Percentiles rank a stretch among this genome's conserved stretches.
Evolutionary conservation across 1,140 invertebrate species (phyloP).

Genomic region (Aplysia californica): DNA sequence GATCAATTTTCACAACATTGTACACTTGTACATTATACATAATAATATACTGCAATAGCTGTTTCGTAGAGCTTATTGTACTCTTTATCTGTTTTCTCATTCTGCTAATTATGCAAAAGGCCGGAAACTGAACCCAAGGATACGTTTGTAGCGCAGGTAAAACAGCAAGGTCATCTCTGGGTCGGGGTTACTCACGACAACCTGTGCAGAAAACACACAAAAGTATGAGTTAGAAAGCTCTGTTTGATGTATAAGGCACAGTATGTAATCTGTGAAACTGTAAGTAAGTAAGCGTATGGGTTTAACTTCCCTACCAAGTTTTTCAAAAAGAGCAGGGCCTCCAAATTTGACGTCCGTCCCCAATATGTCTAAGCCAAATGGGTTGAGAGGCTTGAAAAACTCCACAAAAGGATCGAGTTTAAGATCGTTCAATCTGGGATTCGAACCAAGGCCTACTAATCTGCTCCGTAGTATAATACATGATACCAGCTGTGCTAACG

Average conservation of each 20-base stretch:
- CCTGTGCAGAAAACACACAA: slow-evolving; percentile 68
- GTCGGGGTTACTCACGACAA: slow-evolving; percentile 79
- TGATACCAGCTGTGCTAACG: too few relatives aligned
- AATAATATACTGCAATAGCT: neutral
- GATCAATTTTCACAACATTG: too few relatives aligned
- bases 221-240: neutral
- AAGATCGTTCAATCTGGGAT: too few relatives aligned
- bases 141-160: slow-evolving; percentile 74
- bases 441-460: too few relatives aligned
- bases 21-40: too few relatives aligned
- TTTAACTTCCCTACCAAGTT: too few relatives aligned
- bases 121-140: too few relatives aligned
- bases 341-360: neutral
- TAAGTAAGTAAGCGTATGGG: neutral
- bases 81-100: slow-evolving; percentile 3
- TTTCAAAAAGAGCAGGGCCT: neutral
- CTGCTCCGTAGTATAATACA: too few relatives aligned
- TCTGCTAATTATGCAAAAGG: too few relatives aligned
- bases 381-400: neutral
- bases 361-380: too few relatives aligned
- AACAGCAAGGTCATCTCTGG: slow-evolving; percentile 87
- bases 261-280: neutral
- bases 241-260: neutral
- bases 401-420: neutral
- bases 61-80: neutral